phyloP scores from a whole-genome alignment of 2,797 vertebrate species.

The Pitangus sulphuratus region DNA sequence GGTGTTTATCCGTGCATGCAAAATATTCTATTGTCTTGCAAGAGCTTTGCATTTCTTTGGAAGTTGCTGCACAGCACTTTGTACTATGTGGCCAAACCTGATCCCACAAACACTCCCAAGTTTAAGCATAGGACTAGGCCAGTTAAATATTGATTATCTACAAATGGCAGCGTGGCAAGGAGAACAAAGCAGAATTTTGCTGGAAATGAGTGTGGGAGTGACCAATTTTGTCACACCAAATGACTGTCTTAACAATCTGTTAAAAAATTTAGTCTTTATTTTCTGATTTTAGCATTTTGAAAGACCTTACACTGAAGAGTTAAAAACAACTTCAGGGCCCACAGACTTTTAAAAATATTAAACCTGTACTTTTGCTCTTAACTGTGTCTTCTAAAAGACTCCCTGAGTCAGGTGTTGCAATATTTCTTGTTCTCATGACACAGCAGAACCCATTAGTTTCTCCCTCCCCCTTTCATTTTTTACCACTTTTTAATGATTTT shows the following conservation, averaged over 20 bases:
- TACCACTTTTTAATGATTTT: neutral
- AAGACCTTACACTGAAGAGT: neutral
- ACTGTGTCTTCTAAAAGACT: neutral
- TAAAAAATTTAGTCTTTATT: neutral
- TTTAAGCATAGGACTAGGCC: neutral
- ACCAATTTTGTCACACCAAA: neutral
- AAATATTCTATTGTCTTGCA: neutral
- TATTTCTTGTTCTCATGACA: neutral
- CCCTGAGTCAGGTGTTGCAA: neutral
- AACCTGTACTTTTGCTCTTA: neutral
- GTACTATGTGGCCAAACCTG: slow-evolving; percentile 9
- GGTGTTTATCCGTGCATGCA: neutral
- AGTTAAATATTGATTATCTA: neutral
- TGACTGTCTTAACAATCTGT: neutral
- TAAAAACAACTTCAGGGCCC: neutral
- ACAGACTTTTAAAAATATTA: neutral
- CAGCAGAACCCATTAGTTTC: neutral
- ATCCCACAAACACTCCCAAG: neutral
- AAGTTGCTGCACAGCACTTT: neutral
- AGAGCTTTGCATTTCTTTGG: neutral
- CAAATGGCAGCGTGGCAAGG: neutral
- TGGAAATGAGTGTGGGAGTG: neutral
- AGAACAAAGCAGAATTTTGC: neutral
- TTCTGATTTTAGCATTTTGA: neutral
- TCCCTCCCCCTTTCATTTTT: neutral